Evolutionary conservation across 2,888 invertebrate genomes (phyloP).

Genomic region (Drosophila sordidapex): DNA sequence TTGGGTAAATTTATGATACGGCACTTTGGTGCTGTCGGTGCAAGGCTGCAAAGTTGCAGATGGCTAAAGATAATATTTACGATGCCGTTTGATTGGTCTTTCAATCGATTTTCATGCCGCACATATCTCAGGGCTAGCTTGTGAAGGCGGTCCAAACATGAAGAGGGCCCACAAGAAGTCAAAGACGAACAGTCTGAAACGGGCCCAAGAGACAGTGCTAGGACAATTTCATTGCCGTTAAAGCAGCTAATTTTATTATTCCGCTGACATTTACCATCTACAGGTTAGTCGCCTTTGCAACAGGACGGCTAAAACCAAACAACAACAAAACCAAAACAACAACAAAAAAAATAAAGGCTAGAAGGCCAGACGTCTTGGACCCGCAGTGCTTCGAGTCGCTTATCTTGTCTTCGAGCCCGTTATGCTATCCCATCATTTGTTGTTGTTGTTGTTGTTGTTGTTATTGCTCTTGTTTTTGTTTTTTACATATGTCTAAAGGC

Average conservation of each 20-base stretch:
- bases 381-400: conserved; percentile 50
- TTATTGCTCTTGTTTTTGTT: background rate
- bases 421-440: conserved; percentile 67
- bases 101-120: conserved; percentile 66
- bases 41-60: conserved; percentile 62
- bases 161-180: conserved; percentile 4
- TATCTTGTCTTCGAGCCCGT: conserved; percentile 76
- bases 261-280: conserved; percentile 66
- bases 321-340: background rate
- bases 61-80: conserved; percentile 77
- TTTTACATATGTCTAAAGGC: conserved; percentile 3
- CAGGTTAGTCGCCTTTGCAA: conserved; percentile 40
- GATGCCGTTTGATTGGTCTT: conserved; percentile 75
- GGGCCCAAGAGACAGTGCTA: conserved; percentile 37
- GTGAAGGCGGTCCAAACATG: conserved; percentile 25
- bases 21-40: conserved; percentile 54
- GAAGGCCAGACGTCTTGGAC: conserved; percentile 40
- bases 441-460: conserved; percentile 10
- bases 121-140: conserved; percentile 46
- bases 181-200: conserved; percentile 1
- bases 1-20: conserved; percentile 69
- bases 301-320: conserved; percentile 15
- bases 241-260: conserved; percentile 82
- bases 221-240: conserved; percentile 75
- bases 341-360: background rate